Evolutionary conservation across 1,140 invertebrate genomes (phyloP).

Genomic region (Carcinoscorpius rotundicauda): DNA sequence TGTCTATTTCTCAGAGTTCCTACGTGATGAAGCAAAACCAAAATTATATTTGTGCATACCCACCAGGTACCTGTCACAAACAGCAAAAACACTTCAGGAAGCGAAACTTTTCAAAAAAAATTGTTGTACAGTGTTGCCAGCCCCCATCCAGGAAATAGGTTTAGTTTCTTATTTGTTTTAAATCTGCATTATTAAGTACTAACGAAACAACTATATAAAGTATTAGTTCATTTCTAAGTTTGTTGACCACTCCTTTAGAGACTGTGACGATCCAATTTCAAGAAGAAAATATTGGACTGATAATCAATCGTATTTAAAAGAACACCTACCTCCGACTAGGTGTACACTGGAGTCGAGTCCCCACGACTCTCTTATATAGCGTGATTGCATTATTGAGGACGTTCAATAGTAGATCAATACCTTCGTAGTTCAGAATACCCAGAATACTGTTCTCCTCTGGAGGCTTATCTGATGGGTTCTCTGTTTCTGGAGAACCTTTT

Average conservation of each 20-base stretch:
- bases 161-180: background rate
- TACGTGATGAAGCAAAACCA: too few species aligned
- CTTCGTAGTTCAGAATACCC: conserved; percentile 14
- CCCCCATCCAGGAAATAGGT: background rate
- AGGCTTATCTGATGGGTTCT: too few species aligned
- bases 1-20: too few species aligned
- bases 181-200: background rate
- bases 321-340: conserved; percentile 34
- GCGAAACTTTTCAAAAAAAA: too few species aligned
- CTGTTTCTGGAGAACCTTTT: too few species aligned
- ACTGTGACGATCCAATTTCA: background rate
- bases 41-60: too few species aligned
- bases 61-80: too few species aligned
- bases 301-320: background rate
- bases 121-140: too few species aligned
- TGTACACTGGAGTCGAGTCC: conserved; percentile 45
- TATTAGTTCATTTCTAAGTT: background rate
- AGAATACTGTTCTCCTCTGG: too few species aligned
- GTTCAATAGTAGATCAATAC: conserved; percentile 38
- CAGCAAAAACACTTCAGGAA: too few species aligned
- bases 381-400: conserved; percentile 54
- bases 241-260: background rate
- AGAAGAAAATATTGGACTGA: background rate
- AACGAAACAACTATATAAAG: background rate
- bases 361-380: conserved; percentile 52